A percentile compares a stretch with the other conserved stretches of the same genome.
These are phyloP conservation scores for Rhinopithecus roxellana DNA, from an alignment of 2,113 vertebrate genomes.

Conservation along the genomic window DNA sequence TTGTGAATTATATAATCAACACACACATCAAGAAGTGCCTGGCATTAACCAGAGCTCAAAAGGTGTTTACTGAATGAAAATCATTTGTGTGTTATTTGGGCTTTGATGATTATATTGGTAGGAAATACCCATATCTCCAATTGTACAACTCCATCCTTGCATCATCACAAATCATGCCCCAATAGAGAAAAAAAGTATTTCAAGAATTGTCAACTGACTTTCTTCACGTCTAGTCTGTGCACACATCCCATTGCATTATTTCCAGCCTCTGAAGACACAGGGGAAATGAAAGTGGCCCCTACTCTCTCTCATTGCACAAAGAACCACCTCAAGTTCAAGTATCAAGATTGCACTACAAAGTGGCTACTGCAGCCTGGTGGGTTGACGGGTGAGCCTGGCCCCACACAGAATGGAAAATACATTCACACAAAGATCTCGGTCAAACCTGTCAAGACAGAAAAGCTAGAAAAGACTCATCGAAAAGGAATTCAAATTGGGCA, in stretches of 20 bases:
- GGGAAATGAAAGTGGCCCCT: background rate
- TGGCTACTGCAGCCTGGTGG: background rate
- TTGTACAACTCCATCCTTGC: background rate
- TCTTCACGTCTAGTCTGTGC: background rate
- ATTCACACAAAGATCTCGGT: background rate
- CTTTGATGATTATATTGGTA: background rate
- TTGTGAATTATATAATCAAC: rapidly evolving
- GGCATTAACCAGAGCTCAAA: background rate
- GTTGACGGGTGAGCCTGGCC: background rate
- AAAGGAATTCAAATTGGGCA: background rate
- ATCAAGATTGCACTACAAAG: background rate
- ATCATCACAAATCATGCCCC: background rate
- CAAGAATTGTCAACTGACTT: background rate
- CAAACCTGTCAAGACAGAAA: background rate
- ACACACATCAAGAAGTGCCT: background rate
- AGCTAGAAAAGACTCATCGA: background rate
- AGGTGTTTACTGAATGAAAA: background rate
- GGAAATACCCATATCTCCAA: background rate
- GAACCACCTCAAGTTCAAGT: background rate
- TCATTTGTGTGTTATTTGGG: background rate
- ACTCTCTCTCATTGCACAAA: background rate
- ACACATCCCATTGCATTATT: background rate
- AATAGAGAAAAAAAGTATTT: background rate
- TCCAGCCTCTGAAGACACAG: background rate
- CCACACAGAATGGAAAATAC: too few relatives aligned